Conservation (phyloP, 2,113 vertebrate species). For the Centropristis striata region DNA sequence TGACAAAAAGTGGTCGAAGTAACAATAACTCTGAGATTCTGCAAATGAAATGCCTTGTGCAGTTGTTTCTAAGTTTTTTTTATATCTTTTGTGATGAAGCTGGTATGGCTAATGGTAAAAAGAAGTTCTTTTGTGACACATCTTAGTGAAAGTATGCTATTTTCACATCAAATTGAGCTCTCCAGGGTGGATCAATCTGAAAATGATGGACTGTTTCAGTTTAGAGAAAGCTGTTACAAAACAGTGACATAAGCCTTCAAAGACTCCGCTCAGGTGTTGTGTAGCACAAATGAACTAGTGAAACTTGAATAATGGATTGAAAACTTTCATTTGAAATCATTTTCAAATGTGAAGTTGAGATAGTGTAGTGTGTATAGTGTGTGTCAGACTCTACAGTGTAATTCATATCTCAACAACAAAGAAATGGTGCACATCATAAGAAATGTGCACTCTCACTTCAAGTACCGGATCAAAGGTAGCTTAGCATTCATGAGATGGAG, state of each 20-base stretch:
- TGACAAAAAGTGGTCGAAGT: too few relatives aligned
- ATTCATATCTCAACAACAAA: conserved; percentile 2
- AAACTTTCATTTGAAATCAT: not conserved
- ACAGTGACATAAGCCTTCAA: not conserved
- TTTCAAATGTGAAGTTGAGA: not conserved
- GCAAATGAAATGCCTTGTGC: too few relatives aligned
- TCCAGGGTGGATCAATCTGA: not conserved
- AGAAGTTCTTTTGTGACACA: not conserved
- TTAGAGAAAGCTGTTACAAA: conserved; percentile 4
- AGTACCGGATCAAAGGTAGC: conserved; percentile 46
- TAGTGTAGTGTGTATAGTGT: not conserved
- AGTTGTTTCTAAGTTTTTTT: not conserved
- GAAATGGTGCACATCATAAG: conserved; percentile 7
- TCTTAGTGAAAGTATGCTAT: not conserved
- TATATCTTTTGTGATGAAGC: not conserved
- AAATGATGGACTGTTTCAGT: conserved; percentile 9
- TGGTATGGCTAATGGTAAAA: not conserved
- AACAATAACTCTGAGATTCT: too few relatives aligned
- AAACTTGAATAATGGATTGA: not conserved
- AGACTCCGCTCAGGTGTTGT: not conserved
- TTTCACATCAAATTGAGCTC: not conserved
- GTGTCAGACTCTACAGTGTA: not conserved
- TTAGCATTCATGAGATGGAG: conserved; percentile 9
- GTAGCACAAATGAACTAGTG: not conserved
- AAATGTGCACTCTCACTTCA: conserved; percentile 16